Conservation (phyloP, 2,113 vertebrate genomes). For the Callorhinus ursinus region DNA sequence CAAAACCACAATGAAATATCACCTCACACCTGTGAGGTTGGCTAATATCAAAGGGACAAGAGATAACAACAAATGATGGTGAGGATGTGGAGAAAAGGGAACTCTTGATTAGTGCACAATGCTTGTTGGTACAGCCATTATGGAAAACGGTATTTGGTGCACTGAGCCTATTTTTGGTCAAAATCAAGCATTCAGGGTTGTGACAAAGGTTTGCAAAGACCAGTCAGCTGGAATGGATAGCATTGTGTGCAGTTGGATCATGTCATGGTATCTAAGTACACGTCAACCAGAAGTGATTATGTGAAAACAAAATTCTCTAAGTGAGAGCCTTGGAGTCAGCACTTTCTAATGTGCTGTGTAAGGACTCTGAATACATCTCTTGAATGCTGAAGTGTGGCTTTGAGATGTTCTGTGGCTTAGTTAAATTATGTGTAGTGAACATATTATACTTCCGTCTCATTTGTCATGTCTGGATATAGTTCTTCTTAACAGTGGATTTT, state of each 20-base stretch:
- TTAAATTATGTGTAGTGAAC: background rate
- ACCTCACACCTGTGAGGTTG: background rate
- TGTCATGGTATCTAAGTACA: background rate
- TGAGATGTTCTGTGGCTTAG: background rate
- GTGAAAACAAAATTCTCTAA: constrained; percentile 52
- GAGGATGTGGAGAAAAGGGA: background rate
- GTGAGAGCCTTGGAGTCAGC: constrained; percentile 14
- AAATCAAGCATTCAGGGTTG: constrained; percentile 11
- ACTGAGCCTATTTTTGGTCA: constrained; percentile 8
- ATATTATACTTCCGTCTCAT: background rate
- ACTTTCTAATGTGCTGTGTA: constrained; percentile 27
- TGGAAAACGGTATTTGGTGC: background rate
- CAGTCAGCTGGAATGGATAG: constrained; percentile 23
- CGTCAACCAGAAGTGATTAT: constrained; percentile 50
- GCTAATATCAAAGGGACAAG: background rate
- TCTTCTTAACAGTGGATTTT: background rate
- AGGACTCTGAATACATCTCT: background rate
- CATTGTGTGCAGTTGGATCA: constrained; percentile 20
- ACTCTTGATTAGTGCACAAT: background rate
- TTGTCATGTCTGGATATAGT: background rate
- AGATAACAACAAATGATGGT: background rate
- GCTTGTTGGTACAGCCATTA: background rate
- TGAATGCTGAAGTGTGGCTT: background rate
- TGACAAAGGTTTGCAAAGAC: constrained; percentile 49
- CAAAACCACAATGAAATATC: background rate